Evolutionary conservation across 2,888 invertebrate species (phyloP).

Genomic region (Euplagia quadripunctaria): DNA sequence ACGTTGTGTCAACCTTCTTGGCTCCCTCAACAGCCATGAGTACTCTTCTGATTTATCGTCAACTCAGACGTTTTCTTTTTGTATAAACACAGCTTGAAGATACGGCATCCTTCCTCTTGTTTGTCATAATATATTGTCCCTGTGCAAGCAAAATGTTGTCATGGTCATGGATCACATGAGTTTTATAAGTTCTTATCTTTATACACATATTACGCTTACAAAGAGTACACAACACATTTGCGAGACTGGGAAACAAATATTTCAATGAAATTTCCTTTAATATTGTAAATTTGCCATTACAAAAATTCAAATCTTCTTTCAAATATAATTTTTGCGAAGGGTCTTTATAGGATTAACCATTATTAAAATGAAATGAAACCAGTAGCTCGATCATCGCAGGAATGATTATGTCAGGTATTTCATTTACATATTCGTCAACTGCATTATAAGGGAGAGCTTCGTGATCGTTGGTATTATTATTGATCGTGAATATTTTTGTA

Average conservation of each 20-base stretch:
- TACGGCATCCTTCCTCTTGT: constrained; percentile 28
- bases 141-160: neutral
- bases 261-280: neutral
- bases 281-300: neutral
- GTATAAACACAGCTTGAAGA: constrained; percentile 39
- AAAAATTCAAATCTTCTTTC: neutral
- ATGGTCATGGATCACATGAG: neutral
- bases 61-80: constrained; percentile 30
- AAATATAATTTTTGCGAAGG: neutral
- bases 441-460: too few species aligned
- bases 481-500: too few species aligned
- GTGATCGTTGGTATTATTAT: too few species aligned
- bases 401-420: too few species aligned
- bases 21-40: constrained; percentile 52
- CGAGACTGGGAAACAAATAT: neutral
- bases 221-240: neutral
- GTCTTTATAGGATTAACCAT: too few species aligned
- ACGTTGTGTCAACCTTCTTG: constrained; percentile 44
- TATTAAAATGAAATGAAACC: too few species aligned
- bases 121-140: constrained; percentile 12
- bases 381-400: too few species aligned
- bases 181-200: neutral
- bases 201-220: too few species aligned
- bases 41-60: constrained; percentile 44
- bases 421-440: too few species aligned